These are phyloP conservation scores for Sciaenops ocellatus DNA, from an alignment of 2,797 vertebrate genomes.

Conservation along the genomic window DNA sequence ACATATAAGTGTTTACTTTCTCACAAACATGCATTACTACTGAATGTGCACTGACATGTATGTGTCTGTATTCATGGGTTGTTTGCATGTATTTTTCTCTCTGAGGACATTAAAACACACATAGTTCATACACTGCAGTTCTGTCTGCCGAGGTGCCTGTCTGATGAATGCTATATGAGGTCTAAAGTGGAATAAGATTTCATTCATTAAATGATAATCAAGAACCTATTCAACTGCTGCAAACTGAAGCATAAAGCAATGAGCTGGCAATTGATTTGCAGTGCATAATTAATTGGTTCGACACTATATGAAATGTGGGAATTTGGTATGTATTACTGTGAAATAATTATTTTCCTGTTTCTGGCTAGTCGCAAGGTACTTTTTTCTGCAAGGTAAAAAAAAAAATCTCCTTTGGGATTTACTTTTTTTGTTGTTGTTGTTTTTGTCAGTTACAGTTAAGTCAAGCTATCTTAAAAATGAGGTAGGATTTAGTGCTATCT, in stretches of 20 bases:
- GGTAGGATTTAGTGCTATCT: too few relatives aligned
- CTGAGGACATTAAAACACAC: neutral
- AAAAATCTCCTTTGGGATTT: neutral
- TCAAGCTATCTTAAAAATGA: neutral
- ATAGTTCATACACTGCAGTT: constrained; percentile 7
- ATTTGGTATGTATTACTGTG: neutral
- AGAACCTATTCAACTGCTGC: constrained; percentile 23
- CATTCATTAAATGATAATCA: constrained; percentile 34
- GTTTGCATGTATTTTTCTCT: neutral
- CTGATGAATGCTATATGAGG: constrained; percentile 26
- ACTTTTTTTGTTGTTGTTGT: neutral
- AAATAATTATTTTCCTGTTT: neutral
- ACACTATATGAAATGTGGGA: neutral
- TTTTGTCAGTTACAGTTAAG: neutral
- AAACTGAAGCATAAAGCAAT: constrained; percentile 23
- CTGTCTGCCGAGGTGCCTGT: neutral
- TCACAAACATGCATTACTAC: neutral
- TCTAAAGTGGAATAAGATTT: constrained; percentile 37
- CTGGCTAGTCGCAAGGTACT: neutral
- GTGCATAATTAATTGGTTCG: constrained; percentile 15
- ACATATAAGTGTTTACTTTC: neutral
- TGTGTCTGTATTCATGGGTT: neutral
- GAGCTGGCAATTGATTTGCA: constrained; percentile 17
- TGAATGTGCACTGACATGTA: neutral
- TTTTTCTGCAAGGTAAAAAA: neutral